Evolutionary conservation across 2,888 invertebrate species (phyloP), one percentile per base, ranked within the genome.

Genomic region (Atherix ibis): DNA sequence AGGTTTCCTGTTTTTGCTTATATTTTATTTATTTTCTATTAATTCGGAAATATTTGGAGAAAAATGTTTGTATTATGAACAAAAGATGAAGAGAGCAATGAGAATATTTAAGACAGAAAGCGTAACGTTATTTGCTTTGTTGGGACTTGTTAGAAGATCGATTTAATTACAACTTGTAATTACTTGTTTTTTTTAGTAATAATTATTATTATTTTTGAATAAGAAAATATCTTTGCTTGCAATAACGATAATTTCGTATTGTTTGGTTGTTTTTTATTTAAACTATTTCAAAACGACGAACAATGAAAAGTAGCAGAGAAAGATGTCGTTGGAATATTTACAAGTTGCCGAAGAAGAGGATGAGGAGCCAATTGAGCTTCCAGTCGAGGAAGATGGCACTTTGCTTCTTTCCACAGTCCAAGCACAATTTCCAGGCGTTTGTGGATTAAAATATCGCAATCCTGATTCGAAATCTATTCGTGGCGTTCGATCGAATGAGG

Each of bases 311-410:
- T n/a, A n/a, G n/a, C n/a, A 26, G 5, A 9, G 5, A 27, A 29
- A 24, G 2, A 47, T 42, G 46, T 41, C 46, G 24, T 58, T 62
- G 55, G 63, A 63, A 45, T 63, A 56, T 42, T 76, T 92, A 58
- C 87, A 88, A 72, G 92, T 94, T 44, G 83, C 88, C 48, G 95
- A 95, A 63, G 92, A 94, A 56, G 94, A 94, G 63, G 87, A 87
- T 43, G 84, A 88, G 43, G 94, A 94, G 58, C 84, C 92, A 12
- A 91, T 97, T 47, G 97, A 97, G 65, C 69, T 97, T 48, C 97
- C 95, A n/a, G 79, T 83, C 39, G 95, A 97, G 65, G 76, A 84
- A 49, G 94, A 97, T 65, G 84, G 85, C 39, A 89, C 89, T 15
- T 64, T 97, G 42, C 65, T 94, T 41, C 65, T 98, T 49, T 83